Evolutionary conservation across 2,113 vertebrate species (phyloP).

Genomic region (Triplophysa rosa): DNA sequence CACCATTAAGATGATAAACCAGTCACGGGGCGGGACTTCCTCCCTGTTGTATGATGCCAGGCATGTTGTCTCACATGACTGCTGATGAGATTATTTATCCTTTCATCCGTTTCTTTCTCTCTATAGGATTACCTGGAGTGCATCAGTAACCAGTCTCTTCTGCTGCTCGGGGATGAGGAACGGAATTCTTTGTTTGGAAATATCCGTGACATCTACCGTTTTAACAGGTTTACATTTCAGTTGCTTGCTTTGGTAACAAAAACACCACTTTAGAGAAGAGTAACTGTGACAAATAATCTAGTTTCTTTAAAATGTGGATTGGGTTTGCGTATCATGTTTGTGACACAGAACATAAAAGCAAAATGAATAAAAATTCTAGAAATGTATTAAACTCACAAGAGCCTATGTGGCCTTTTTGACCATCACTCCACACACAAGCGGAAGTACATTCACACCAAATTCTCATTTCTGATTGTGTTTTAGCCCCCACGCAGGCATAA

Average conservation of each 20-base stretch:
- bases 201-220: constrained; percentile 91
- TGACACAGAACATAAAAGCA: too few relatives aligned
- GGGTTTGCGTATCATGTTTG: too few relatives aligned
- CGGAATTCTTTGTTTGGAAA: constrained; percentile 92
- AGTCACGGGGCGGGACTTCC: not conserved
- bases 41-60: constrained; percentile 17
- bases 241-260: not conserved
- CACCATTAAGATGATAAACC: not conserved
- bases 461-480: not conserved
- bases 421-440: constrained; percentile 19
- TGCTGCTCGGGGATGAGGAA: constrained; percentile 86
- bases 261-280: not conserved
- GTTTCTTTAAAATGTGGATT: too few relatives aligned
- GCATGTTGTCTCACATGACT: constrained; percentile 24
- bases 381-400: too few relatives aligned
- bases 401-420: not conserved
- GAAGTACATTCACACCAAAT: not conserved
- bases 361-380: too few relatives aligned
- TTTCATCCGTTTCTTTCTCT: constrained; percentile 25
- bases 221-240: constrained; percentile 83
- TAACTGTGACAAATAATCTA: too few relatives aligned
- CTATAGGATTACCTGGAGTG: constrained; percentile 90
- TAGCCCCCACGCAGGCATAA: not conserved
- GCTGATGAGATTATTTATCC: constrained; percentile 22
- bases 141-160: constrained; percentile 85